A percentile compares a stretch with the other conserved stretches of the same genome.
phyloP scores from a whole-genome alignment of 1,140 invertebrate species.

The Drepana arcuata region DNA sequence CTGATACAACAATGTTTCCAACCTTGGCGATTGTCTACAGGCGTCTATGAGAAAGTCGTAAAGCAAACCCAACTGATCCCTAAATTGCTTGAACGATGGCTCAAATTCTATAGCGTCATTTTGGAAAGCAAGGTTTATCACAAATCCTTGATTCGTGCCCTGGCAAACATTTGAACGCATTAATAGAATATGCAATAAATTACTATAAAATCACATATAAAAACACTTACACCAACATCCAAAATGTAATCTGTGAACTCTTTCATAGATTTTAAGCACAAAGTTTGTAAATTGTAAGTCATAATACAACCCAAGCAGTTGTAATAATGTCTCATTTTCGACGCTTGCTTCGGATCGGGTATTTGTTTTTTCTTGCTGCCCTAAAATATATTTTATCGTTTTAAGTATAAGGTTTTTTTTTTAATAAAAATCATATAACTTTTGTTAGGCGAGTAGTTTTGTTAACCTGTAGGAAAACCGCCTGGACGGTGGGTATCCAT shows the following conservation, averaged over 20 bases:
- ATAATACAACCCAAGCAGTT: constrained; percentile 89
- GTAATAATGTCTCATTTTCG: constrained; percentile 82
- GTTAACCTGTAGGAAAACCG: constrained; percentile 71
- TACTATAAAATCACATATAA: constrained; percentile 1
- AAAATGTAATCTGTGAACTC: constrained; percentile 85
- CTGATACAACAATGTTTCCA: constrained; percentile 81
- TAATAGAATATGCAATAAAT: neutral
- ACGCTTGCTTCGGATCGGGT: constrained; percentile 77
- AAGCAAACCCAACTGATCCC: constrained; percentile 78
- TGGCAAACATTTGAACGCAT: constrained; percentile 37
- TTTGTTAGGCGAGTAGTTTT: too few species aligned
- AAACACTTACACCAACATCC: constrained; percentile 79
- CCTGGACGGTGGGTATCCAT: constrained; percentile 77
- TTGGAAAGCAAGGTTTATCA: constrained; percentile 79
- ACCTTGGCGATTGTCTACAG: constrained; percentile 78
- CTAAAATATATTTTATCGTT: constrained; percentile 40
- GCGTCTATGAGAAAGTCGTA: constrained; percentile 82
- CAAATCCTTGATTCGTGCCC: constrained; percentile 82
- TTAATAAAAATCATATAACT: too few species aligned
- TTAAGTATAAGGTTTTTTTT: too few species aligned
- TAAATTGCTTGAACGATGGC: constrained; percentile 84
- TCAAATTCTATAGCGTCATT: constrained; percentile 83
- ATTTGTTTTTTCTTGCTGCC: constrained; percentile 84
- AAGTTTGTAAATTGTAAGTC: constrained; percentile 86
- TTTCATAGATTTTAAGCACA: constrained; percentile 85